Percentiles rank a stretch among this genome's conserved stretches.
phyloP scores from a whole-genome alignment of 1,140 invertebrate species.

The Gerris buenoi region DNA sequence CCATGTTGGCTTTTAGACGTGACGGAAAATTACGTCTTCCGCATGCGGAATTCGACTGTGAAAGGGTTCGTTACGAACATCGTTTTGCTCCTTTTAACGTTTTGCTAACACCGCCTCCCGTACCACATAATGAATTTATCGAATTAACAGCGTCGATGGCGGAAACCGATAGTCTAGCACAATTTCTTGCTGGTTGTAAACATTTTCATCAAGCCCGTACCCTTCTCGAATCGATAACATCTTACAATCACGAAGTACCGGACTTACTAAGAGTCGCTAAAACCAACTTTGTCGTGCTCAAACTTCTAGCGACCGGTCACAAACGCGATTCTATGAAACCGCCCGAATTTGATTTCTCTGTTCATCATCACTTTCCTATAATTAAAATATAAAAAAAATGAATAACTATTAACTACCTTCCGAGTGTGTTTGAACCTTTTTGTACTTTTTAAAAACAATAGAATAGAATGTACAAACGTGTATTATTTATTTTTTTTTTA shows the following conservation, averaged over 20 bases:
- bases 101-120: constrained; percentile 74
- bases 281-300: constrained; percentile 89
- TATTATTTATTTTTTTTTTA: too few species aligned
- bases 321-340: constrained; percentile 66
- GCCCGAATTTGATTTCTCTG: constrained; percentile 80
- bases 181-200: constrained; percentile 71
- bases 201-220: constrained; percentile 81
- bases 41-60: constrained; percentile 78
- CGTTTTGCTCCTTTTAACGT: constrained; percentile 72
- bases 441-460: too few species aligned
- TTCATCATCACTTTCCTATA: constrained; percentile 77
- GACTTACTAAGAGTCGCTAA: constrained; percentile 76
- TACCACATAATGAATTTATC: constrained; percentile 71
- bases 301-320: constrained; percentile 76
- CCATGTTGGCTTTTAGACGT: constrained; percentile 52
- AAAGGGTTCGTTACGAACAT: constrained; percentile 86
- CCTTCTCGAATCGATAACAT: constrained; percentile 61
- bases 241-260: constrained; percentile 64
- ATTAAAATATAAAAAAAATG: constrained; percentile 53
- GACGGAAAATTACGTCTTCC: constrained; percentile 57
- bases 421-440: too few species aligned
- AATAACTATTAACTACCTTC: too few species aligned
- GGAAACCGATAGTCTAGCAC: constrained; percentile 29
- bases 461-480: too few species aligned
- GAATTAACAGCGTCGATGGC: constrained; percentile 42